Evolutionary conservation across 2,888 invertebrate genomes (phyloP).

Genomic region (Scaptomyza flava): DNA sequence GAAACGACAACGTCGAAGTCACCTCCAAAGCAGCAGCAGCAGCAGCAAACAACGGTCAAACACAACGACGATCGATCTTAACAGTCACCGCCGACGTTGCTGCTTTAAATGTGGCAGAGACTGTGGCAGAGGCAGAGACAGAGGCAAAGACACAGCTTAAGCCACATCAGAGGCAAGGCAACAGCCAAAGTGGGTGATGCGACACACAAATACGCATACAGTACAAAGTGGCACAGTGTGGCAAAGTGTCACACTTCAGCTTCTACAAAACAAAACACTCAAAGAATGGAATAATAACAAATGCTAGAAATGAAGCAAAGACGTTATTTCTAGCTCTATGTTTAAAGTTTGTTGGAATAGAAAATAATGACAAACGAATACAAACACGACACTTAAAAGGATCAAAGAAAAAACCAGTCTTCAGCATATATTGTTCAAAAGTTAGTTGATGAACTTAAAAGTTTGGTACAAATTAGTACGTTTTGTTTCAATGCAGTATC

Average conservation of each 20-base stretch:
- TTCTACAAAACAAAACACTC: not conserved
- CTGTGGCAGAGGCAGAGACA: slow-evolving; percentile 5
- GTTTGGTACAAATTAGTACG: no score
- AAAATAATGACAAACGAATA: no score
- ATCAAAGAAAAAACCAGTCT: no score
- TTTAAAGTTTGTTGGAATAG: no score
- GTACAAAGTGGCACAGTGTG: slow-evolving; percentile 30
- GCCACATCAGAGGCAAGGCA: slow-evolving; percentile 35
- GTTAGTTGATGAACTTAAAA: no score
- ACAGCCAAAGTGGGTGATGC: slow-evolving; percentile 56
- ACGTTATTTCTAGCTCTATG: no score
- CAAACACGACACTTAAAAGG: no score
- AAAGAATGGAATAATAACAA: not conserved
- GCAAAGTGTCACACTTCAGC: slow-evolving; percentile 18
- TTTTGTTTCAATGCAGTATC: no score
- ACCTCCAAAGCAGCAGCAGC: slow-evolving; percentile 53
- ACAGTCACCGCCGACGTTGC: slow-evolving; percentile 55
- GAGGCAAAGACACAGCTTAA: slow-evolving; percentile 13
- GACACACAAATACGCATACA: slow-evolving; percentile 29
- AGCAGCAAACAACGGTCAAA: slow-evolving; percentile 52
- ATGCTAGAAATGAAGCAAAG: no score
- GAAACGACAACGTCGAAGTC: slow-evolving; percentile 63
- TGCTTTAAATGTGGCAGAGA: slow-evolving; percentile 58
- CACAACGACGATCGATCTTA: slow-evolving; percentile 74
- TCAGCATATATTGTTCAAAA: no score